A percentile compares a stretch with the other conserved stretches of the same genome.
These are phyloP conservation scores for Aphelenchoides fujianensis DNA, from an alignment of 1,140 invertebrate species.

Conservation along the genomic window DNA sequence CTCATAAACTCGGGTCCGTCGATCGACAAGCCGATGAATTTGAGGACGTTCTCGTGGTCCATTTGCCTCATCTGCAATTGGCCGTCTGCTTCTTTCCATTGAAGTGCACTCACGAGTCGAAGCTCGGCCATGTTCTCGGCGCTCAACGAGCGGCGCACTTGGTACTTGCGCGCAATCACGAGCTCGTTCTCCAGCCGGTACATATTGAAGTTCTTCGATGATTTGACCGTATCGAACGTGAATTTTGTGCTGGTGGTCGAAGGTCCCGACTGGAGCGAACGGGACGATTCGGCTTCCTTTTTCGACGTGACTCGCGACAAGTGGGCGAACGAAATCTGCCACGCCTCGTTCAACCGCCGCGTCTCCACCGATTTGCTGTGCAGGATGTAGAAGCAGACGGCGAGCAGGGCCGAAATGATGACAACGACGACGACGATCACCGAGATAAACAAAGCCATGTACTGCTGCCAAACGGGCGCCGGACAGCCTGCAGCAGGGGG, in stretches of 20 bases:
- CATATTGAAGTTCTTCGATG: slow-evolving; percentile 47
- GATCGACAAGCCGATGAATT: slow-evolving; percentile 80
- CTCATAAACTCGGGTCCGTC: slow-evolving; percentile 69
- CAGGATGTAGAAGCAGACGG: slow-evolving; percentile 26
- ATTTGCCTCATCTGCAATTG: slow-evolving; percentile 79
- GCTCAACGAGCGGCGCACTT: slow-evolving; percentile 18
- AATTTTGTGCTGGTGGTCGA: slow-evolving; percentile 54
- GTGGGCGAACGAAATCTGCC: slow-evolving; percentile 40
- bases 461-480: slow-evolving; percentile 23
- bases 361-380: slow-evolving; percentile 34
- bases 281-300: background rate
- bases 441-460: slow-evolving; percentile 32
- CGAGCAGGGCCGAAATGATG: slow-evolving; percentile 24
- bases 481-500: slow-evolving; percentile 29
- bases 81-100: no score
- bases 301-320: slow-evolving; percentile 28
- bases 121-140: slow-evolving; percentile 36
- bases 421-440: slow-evolving; percentile 36
- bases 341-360: slow-evolving; percentile 41
- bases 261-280: slow-evolving; percentile 3
- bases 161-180: slow-evolving; percentile 50
- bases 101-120: no score
- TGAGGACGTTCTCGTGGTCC: slow-evolving; percentile 81
- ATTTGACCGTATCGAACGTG: slow-evolving; percentile 51
- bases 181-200: slow-evolving; percentile 42